These are phyloP conservation scores for Halictus rubicundus DNA, from an alignment of 1,140 invertebrate species.

Conservation along the genomic window DNA sequence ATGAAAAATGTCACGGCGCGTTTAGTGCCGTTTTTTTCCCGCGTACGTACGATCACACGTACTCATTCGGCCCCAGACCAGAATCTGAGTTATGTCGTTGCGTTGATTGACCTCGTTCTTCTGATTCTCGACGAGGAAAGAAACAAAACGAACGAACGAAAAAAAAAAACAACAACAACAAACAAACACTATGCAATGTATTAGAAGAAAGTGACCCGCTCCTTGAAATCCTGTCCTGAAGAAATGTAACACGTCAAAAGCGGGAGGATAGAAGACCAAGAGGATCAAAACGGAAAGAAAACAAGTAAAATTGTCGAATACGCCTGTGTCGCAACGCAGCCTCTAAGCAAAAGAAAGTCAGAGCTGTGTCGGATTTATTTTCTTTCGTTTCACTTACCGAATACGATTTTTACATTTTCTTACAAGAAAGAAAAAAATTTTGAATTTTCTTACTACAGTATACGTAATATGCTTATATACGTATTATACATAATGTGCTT, in stretches of 20 bases:
- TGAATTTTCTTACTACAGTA: not conserved
- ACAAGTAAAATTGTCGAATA: constrained; percentile 45
- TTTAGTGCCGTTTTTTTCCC: constrained; percentile 3
- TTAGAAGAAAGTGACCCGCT: not conserved
- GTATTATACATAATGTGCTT: too few relatives aligned
- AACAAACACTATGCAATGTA: not conserved
- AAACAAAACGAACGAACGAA: not conserved
- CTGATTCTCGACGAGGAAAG: constrained; percentile 52
- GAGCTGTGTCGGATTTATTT: constrained; percentile 26
- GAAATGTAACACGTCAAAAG: constrained; percentile 26
- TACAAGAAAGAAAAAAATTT: not conserved
- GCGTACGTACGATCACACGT: not conserved
- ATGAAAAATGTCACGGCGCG: constrained; percentile 26
- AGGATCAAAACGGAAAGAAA: constrained; percentile 45
- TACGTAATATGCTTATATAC: too few relatives aligned
- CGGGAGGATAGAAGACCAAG: constrained; percentile 56
- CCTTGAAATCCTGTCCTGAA: constrained; percentile 34
- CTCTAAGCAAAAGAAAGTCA: not conserved
- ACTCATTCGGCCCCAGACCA: not conserved
- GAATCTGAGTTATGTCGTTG: not conserved
- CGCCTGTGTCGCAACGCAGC: not conserved
- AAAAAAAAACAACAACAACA: not conserved
- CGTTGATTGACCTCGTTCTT: constrained; percentile 46
- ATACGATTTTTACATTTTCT: not conserved
- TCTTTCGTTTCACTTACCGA: not conserved